Evolutionary conservation across 2,113 vertebrate species (phyloP).

Genomic region (Ceratotherium simum): DNA sequence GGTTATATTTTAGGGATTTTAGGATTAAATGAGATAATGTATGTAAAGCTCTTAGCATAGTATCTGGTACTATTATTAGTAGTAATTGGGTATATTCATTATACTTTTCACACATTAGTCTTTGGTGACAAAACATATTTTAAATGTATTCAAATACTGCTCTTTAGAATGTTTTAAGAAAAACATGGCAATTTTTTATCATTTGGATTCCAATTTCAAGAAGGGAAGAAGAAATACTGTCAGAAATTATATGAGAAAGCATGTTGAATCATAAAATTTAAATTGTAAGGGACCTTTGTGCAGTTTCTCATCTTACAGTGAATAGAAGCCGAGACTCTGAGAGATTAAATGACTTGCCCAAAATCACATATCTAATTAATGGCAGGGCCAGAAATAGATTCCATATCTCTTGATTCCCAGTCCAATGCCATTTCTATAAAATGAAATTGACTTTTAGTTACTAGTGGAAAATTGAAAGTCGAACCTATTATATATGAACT

Average conservation of each 20-base stretch:
- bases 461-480: slow-evolving; percentile 57
- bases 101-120: slow-evolving; percentile 19
- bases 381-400: slow-evolving; percentile 58
- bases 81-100: slow-evolving; percentile 32
- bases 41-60: slow-evolving; percentile 21
- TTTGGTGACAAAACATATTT: slow-evolving; percentile 54
- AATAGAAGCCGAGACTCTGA: slow-evolving; percentile 68
- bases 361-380: slow-evolving; percentile 73
- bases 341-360: slow-evolving; percentile 63
- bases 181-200: slow-evolving; percentile 55
- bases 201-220: slow-evolving; percentile 40
- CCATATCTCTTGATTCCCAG: slow-evolving; percentile 60
- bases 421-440: slow-evolving; percentile 66
- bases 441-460: slow-evolving; percentile 67
- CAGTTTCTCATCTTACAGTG: slow-evolving; percentile 64
- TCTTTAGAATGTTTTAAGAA: slow-evolving; percentile 58
- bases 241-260: slow-evolving; percentile 59
- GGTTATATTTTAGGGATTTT: slow-evolving; percentile 10
- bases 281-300: slow-evolving; percentile 68
- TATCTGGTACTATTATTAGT: slow-evolving; percentile 44
- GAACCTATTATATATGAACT: slow-evolving; percentile 26
- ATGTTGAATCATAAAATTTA: slow-evolving; percentile 71
- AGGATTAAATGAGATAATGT: slow-evolving; percentile 37
- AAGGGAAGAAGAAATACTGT: slow-evolving; percentile 49
- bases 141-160: slow-evolving; percentile 38